Evolutionary conservation across 2,797 vertebrate genomes (phyloP), one percentile per base, ranked within the genome.

Genomic region (Xenopus petersii): DNA sequence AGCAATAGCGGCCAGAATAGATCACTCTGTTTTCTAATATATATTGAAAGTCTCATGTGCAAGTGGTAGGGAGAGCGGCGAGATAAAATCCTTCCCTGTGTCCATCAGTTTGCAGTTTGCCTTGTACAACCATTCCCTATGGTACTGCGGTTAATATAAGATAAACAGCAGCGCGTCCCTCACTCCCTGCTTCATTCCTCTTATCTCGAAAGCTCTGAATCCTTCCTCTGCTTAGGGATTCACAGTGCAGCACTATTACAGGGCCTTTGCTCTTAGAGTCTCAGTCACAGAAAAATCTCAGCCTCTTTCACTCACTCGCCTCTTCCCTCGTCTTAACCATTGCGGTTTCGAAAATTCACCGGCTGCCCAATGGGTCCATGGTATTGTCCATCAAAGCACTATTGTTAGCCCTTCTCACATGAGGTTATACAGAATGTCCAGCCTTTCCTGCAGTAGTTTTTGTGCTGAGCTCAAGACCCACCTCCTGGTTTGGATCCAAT

Each of bases 91-190:
- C 68, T 70, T 70, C n/a, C 68, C 42, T 24, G 42, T 60, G 68
- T 70, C 68, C 68, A 60, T 70, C 68, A 70, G 68, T 59, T 70
- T 69, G 67, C 67, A 46, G 67, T 69, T 69, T 69, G 67, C 21
- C 67, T 69, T 70, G 68, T 70, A 70, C 68, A 70, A 70, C 55
- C 12, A 21, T 70, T 70, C 68, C 68, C 68, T 60, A 48, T 60
- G 68, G 68, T 70, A 60, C 21, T 70, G 68, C 12, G 68, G 68
- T 70, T 70, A 70, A 70, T 70, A 59, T 60, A 59, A 70, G 68
- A 70, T 70, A 70, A 70, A 60, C 68, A 70, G 68, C 55, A 42
- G 42, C 24, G 17, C 17, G 55, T 46, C 56, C 68, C 68, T 46
- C 68, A 60, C 56, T 70, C 68, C 68, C 67, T 47, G 36, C 68